Evolutionary conservation across 2,797 vertebrate species (phyloP).

Genomic region (Malurus leucopterus): DNA sequence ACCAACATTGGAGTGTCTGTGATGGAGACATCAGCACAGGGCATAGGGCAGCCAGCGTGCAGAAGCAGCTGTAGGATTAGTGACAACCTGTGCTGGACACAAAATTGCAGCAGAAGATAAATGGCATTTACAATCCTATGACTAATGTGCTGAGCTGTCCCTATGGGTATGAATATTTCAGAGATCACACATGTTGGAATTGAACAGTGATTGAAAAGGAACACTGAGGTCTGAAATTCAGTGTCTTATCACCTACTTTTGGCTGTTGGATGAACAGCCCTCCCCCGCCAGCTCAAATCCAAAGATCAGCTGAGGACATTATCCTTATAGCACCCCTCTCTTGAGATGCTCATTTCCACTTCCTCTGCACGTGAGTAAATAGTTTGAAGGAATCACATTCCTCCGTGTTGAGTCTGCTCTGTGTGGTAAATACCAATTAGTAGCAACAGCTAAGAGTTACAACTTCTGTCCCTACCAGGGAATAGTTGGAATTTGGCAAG

Average conservation of each 20-base stretch:
- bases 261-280: not conserved
- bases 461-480: not conserved
- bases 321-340: not conserved
- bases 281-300: not conserved
- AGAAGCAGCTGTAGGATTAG: not conserved
- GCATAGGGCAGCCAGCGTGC: not conserved
- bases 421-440: not conserved
- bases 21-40: not conserved
- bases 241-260: not conserved
- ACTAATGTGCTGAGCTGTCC: not conserved
- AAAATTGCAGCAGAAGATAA: not conserved
- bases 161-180: not conserved
- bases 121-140: not conserved
- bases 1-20: not conserved
- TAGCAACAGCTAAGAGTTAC: not conserved
- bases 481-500: not conserved
- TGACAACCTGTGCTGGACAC: not conserved
- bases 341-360: not conserved
- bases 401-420: not conserved
- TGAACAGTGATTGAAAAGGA: not conserved
- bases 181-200: not conserved
- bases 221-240: not conserved
- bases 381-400: not conserved
- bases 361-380: not conserved
- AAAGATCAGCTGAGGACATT: not conserved